Evolutionary conservation across 2,888 invertebrate species (phyloP).

Genomic region (Tenthredo mesomela): DNA sequence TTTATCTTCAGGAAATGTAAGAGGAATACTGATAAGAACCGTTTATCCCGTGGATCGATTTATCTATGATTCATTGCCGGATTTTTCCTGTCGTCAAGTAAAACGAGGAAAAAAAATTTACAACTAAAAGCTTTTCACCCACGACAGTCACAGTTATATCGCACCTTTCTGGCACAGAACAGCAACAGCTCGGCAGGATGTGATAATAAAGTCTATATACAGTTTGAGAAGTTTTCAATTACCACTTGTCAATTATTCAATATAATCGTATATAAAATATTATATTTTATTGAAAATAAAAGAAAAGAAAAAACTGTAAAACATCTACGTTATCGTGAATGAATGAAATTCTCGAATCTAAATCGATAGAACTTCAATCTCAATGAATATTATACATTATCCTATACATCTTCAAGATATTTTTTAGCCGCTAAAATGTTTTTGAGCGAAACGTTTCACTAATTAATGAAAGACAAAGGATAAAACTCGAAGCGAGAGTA

Average conservation of each 20-base stretch:
- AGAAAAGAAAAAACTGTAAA: neutral
- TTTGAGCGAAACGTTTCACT: neutral
- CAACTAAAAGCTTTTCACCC: conserved; percentile 32
- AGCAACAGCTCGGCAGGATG: neutral
- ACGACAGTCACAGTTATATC: conserved; percentile 12
- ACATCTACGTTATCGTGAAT: neutral
- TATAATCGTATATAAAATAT: neutral
- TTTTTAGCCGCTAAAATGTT: neutral
- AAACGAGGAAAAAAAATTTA: neutral
- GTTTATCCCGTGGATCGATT: conserved; percentile 2
- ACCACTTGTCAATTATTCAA: neutral
- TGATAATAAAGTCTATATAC: neutral
- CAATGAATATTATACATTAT: neutral
- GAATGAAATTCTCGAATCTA: neutral
- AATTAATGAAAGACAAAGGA: neutral
- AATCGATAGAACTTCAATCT: neutral
- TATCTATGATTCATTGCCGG: conserved; percentile 5
- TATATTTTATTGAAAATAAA: neutral
- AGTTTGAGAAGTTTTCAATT: conserved; percentile 4
- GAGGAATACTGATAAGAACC: neutral
- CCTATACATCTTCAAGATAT: neutral
- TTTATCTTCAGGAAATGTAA: neutral
- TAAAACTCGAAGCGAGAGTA: neutral
- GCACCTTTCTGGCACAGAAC: neutral
- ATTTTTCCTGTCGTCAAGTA: neutral